Percentiles rank a stretch among this genome's conserved stretches.
Conservation (phyloP, 1,140 invertebrate species). For the Venturia canescens region DNA sequence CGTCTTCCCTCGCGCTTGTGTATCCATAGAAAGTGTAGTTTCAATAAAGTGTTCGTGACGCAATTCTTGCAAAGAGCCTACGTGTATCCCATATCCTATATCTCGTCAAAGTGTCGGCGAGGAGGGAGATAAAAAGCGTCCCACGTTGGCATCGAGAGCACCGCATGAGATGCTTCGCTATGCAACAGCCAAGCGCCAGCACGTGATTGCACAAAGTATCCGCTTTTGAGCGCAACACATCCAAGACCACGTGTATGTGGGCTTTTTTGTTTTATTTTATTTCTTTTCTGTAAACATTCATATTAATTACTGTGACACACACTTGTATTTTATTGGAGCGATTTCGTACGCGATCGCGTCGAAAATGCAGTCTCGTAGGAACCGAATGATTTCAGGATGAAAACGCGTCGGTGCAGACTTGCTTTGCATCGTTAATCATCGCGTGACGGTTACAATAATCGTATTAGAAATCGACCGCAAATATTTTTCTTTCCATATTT, state of each 20-base stretch:
- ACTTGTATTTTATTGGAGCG: too few relatives aligned
- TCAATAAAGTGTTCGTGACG: constrained; percentile 70
- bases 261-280: constrained; percentile 20
- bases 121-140: constrained; percentile 51
- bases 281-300: constrained; percentile 41
- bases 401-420: too few relatives aligned
- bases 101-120: neutral
- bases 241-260: constrained; percentile 50
- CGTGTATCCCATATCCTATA: constrained; percentile 62
- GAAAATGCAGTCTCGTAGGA: too few relatives aligned
- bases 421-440: too few relatives aligned
- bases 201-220: constrained; percentile 69
- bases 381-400: too few relatives aligned
- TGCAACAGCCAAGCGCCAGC: constrained; percentile 42
- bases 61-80: constrained; percentile 61
- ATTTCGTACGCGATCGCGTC: too few relatives aligned
- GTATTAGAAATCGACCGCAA: too few relatives aligned
- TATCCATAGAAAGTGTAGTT: constrained; percentile 70
- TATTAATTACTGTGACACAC: too few relatives aligned
- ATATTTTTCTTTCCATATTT: too few relatives aligned
- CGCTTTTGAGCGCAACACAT: constrained; percentile 48
- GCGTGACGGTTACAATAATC: too few relatives aligned
- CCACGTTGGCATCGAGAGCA: constrained; percentile 64
- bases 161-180: constrained; percentile 24
- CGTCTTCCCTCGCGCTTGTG: constrained; percentile 48